Conservation (phyloP, 2,797 vertebrate species). For the Nyctalus aviator region DNA sequence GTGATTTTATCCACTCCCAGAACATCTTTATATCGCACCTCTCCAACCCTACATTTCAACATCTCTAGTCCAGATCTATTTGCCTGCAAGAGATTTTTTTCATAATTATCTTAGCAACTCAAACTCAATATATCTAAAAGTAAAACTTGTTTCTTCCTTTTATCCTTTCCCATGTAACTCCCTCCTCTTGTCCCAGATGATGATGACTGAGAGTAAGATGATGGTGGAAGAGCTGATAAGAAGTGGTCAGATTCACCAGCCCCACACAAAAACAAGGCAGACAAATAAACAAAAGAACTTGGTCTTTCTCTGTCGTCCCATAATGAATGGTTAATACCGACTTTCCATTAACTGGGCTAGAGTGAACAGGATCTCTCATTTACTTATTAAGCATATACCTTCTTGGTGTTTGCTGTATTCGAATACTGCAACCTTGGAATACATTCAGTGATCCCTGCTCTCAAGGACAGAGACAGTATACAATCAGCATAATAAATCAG, state of each 20-base stretch:
- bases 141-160: not conserved
- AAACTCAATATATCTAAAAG: not conserved
- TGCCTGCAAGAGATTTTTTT: constrained; percentile 3
- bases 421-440: not conserved
- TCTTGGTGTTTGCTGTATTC: not conserved
- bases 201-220: not conserved
- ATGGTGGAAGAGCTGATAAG: not conserved
- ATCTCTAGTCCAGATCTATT: not conserved
- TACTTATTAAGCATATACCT: not conserved
- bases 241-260: not conserved
- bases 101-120: constrained; percentile 7
- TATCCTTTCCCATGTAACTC: not conserved
- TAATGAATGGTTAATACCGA: constrained; percentile 12
- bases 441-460: not conserved
- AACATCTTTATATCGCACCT: not conserved
- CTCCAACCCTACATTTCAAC: not conserved
- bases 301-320: not conserved
- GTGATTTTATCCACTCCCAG: not conserved
- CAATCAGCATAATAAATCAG: not conserved
- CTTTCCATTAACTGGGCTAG: not conserved
- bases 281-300: not conserved
- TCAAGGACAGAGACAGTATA: not conserved
- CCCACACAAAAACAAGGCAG: not conserved
- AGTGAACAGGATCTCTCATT: constrained; percentile 17
- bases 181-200: not conserved